These are phyloP conservation scores for Rhegmatorhina hoffmannsi DNA, from an alignment of 2,113 vertebrate species.

Conservation along the genomic window DNA sequence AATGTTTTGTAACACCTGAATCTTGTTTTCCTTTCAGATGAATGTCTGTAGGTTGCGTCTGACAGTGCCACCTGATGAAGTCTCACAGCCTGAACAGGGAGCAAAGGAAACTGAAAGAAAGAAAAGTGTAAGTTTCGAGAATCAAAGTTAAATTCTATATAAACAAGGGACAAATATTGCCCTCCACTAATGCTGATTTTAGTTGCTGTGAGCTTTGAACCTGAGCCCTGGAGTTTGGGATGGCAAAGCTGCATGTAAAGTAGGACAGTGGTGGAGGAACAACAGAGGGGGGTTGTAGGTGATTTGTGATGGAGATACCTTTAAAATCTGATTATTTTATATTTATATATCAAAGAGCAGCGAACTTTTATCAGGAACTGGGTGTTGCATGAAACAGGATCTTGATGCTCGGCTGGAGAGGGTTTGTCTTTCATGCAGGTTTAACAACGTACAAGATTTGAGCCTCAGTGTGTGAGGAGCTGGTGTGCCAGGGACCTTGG, in stretches of 20 bases:
- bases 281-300: neutral
- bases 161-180: neutral
- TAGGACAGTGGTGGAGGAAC: neutral
- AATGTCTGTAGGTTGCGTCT: constrained; percentile 87
- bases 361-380: neutral
- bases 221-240: neutral
- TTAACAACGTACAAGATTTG: neutral
- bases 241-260: neutral
- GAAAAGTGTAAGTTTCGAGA: constrained; percentile 78
- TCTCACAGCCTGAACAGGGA: constrained; percentile 66
- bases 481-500: neutral
- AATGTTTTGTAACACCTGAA: neutral
- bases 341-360: neutral
- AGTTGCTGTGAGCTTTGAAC: neutral
- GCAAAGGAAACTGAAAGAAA: constrained; percentile 67
- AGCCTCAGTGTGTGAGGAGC: neutral
- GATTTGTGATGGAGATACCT: neutral
- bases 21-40: constrained; percentile 75
- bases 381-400: neutral
- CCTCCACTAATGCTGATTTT: neutral
- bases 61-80: constrained; percentile 83
- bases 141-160: neutral
- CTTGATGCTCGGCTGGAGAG: neutral
- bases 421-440: neutral
- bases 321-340: neutral